Evolutionary conservation across 2,888 invertebrate genomes (phyloP), one percentile per base, ranked within the genome.

Genomic region (Gymnoscelis rufifasciata): DNA sequence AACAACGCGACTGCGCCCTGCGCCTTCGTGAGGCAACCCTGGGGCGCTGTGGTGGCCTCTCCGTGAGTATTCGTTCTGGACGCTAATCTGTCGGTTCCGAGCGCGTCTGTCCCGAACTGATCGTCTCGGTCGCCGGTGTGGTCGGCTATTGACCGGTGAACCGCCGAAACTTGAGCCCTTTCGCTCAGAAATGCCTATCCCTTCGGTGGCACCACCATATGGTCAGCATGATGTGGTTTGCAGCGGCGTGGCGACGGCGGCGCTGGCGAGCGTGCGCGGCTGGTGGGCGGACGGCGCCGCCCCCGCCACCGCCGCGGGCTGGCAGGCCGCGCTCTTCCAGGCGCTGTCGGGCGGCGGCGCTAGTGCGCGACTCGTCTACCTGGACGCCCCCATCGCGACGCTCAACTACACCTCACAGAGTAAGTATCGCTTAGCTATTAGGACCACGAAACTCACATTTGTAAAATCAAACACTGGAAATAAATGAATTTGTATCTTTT

Each of bases 1-100:
- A 42, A 38, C 3, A 54, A 47, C 4, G 26, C 57, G 3, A 57
- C 64, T 0, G 64, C 83, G 0, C 90, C 91, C 0, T 93, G 93
- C 62, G 72, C 89, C 11, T 90, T 93, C 89, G 78, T 91, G 1
- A 83, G 78, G 30, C 92, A 93, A 61, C 91, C 92, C 0, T 92
- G 92, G 90, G 74, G 79, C 4, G 79, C 90, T 0, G 74, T 93
- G 1, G 79, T 92, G 0, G 77, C 90, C 3, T 77, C 79, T 54
- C 79, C 76, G 92, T 92, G 71, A 79, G 83, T 8, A 24, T 38
- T 3, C n/a, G n/a, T n/a, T n/a, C n/a, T n/a, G n/a, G n/a, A n/a
- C n/a, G n/a, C n/a, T n/a, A n/a, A n/a, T n/a, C n/a, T n/a, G n/a
- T n/a, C n/a, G n/a, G n/a, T n/a, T n/a, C n/a, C n/a, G n/a, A n/a